Percentiles rank a stretch among this genome's conserved stretches.
phyloP scores from a whole-genome alignment of 2,888 invertebrate genomes.

The Formica aserva region DNA sequence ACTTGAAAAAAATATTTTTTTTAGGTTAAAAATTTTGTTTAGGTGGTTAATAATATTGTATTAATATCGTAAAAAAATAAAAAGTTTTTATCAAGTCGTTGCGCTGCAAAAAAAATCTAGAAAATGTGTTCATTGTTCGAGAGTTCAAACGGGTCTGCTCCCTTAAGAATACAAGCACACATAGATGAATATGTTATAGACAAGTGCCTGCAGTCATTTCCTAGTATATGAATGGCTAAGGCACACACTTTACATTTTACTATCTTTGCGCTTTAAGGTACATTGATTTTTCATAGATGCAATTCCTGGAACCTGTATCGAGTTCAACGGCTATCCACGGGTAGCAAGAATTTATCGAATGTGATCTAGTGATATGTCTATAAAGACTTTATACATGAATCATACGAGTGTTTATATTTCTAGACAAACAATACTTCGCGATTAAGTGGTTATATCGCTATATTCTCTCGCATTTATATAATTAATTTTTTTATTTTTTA shows the following conservation, averaged over 20 bases:
- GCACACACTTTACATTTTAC: constrained; percentile 7
- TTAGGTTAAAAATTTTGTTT: too few relatives aligned
- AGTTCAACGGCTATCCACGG: constrained; percentile 59
- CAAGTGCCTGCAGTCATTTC: neutral
- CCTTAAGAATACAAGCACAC: neutral
- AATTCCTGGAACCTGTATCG: constrained; percentile 33
- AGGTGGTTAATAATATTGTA: too few relatives aligned
- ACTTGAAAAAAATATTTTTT: too few relatives aligned
- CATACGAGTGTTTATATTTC: constrained; percentile 41
- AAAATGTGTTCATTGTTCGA: too few relatives aligned
- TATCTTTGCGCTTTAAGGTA: neutral
- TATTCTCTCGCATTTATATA: neutral
- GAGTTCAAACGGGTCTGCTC: too few relatives aligned
- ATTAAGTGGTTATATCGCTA: neutral
- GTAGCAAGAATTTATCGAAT: constrained; percentile 31
- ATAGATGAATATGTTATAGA: neutral
- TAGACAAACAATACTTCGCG: constrained; percentile 1
- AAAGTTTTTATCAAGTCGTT: too few relatives aligned
- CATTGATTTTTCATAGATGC: constrained; percentile 17
- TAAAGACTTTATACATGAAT: constrained; percentile 23
- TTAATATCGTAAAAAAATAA: too few relatives aligned
- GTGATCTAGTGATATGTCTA: constrained; percentile 17
- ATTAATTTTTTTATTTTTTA: neutral
- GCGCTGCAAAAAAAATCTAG: too few relatives aligned
- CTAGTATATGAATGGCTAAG: neutral